Evolutionary conservation across 1,140 invertebrate species (phyloP).

Genomic region (Papilio helenus): DNA sequence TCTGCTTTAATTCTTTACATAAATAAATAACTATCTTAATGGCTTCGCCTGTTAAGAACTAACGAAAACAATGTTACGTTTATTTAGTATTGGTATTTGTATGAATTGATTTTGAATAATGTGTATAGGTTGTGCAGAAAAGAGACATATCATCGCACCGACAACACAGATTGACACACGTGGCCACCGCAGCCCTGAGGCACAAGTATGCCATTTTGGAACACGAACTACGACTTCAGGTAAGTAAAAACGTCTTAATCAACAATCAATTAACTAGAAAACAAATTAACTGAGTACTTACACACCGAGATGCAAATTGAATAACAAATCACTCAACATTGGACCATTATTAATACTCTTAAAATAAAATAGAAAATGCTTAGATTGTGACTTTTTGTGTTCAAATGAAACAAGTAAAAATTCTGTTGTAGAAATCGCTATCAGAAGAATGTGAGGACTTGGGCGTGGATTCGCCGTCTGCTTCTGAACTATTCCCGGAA

Average conservation of each 20-base stretch:
- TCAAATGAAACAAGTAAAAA: neutral
- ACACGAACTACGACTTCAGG: constrained; percentile 79
- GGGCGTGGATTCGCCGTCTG: constrained; percentile 90
- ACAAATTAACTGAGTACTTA: neutral
- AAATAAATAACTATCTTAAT: neutral
- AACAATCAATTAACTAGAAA: neutral
- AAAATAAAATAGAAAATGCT: neutral
- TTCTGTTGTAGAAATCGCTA: constrained; percentile 86
- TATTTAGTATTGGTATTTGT: neutral
- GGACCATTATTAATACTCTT: neutral
- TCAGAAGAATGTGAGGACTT: constrained; percentile 91
- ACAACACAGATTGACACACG: constrained; percentile 63
- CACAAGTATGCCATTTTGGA: constrained; percentile 81
- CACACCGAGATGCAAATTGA: neutral
- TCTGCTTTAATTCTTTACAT: neutral
- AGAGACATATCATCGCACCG: constrained; percentile 62
- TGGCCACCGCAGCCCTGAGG: constrained; percentile 71
- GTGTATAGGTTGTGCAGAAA: constrained; percentile 72
- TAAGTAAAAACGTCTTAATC: constrained; percentile 47
- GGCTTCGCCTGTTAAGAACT: constrained; percentile 1
- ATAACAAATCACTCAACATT: neutral
- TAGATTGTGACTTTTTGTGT: neutral
- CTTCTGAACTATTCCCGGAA: constrained; percentile 90
- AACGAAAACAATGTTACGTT: neutral
- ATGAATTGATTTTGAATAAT: constrained; percentile 24